These are phyloP conservation scores for Cyprinodon brontotheroides DNA, from an alignment of 2,113 vertebrate species.

Conservation along the genomic window DNA sequence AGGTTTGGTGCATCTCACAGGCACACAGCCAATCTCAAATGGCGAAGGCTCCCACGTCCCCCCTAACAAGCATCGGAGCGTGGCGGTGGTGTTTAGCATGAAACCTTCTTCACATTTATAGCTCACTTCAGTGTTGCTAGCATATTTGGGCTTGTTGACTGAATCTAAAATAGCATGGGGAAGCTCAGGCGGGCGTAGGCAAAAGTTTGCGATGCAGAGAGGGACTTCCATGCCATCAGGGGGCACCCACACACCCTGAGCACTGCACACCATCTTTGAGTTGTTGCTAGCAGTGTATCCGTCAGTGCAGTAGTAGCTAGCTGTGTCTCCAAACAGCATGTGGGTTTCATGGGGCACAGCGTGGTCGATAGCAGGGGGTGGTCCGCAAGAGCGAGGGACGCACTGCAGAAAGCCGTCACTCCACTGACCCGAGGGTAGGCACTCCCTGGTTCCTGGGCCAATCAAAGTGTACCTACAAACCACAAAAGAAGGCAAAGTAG, in stretches of 20 bases:
- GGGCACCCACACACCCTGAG: slow-evolving; percentile 90
- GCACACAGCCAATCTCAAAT: slow-evolving; percentile 87
- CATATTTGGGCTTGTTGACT: slow-evolving; percentile 87
- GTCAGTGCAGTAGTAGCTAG: slow-evolving; percentile 93
- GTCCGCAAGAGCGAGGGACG: slow-evolving; percentile 92
- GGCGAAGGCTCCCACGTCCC: slow-evolving; percentile 92
- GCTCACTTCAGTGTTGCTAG: slow-evolving; percentile 86
- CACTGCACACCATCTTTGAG: slow-evolving; percentile 89
- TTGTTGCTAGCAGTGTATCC: slow-evolving; percentile 93
- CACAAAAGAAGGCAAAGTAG: not conserved
- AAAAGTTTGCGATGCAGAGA: slow-evolving; percentile 93
- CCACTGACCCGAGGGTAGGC: slow-evolving; percentile 88
- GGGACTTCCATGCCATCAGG: slow-evolving; percentile 83
- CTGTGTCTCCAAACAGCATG: slow-evolving; percentile 90
- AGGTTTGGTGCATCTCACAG: slow-evolving; percentile 90
- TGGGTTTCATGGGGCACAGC: slow-evolving; percentile 90
- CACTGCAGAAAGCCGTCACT: slow-evolving; percentile 86
- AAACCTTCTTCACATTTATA: slow-evolving; percentile 98
- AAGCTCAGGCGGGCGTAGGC: slow-evolving; percentile 85
- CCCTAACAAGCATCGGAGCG: slow-evolving; percentile 88
- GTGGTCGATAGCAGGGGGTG: slow-evolving; percentile 90
- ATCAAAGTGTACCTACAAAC: slow-evolving; percentile 87
- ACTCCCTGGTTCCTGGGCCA: slow-evolving; percentile 87
- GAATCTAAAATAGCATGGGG: slow-evolving; percentile 92
- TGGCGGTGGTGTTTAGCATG: slow-evolving; percentile 88